Percentiles rank a stretch among this genome's conserved stretches.
Evolutionary conservation across 2,888 invertebrate genomes (phyloP).

Genomic region (Eilema depressum): DNA sequence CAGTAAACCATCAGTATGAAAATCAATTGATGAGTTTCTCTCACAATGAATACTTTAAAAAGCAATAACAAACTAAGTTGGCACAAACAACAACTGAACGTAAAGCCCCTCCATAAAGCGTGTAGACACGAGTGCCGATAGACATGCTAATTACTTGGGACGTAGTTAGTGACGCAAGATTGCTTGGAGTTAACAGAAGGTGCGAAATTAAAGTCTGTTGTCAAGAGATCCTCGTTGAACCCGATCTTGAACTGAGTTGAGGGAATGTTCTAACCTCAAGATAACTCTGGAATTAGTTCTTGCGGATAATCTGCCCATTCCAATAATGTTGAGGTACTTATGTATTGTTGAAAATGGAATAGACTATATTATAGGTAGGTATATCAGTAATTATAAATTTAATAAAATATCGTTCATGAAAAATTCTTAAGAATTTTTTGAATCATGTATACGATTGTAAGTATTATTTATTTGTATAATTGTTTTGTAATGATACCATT

Average conservation of each 20-base stretch:
- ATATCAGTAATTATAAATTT: no score
- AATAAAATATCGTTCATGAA: no score
- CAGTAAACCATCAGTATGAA: background rate
- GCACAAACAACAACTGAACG: constrained; percentile 29
- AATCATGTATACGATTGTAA: no score
- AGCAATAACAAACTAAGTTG: constrained; percentile 17
- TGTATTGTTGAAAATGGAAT: background rate
- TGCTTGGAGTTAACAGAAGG: constrained; percentile 56
- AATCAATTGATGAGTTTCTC: background rate
- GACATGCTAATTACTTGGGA: constrained; percentile 64
- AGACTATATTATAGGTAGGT: background rate
- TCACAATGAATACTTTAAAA: background rate
- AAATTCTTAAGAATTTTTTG: no score
- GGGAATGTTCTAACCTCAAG: constrained; percentile 55
- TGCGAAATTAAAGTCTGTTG: constrained; percentile 67
- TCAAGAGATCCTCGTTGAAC: constrained; percentile 60
- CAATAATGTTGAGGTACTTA: constrained; percentile 9
- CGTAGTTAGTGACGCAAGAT: constrained; percentile 59
- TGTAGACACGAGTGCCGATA: constrained; percentile 47
- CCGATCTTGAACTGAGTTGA: constrained; percentile 59
- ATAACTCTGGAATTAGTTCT: constrained; percentile 71
- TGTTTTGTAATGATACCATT: no score
- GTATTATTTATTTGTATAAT: no score
- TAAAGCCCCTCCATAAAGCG: constrained; percentile 46
- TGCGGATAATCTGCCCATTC: constrained; percentile 56